These are phyloP conservation scores for Chunga burmeisteri DNA, from an alignment of 2,113 vertebrate species.

Conservation along the genomic window DNA sequence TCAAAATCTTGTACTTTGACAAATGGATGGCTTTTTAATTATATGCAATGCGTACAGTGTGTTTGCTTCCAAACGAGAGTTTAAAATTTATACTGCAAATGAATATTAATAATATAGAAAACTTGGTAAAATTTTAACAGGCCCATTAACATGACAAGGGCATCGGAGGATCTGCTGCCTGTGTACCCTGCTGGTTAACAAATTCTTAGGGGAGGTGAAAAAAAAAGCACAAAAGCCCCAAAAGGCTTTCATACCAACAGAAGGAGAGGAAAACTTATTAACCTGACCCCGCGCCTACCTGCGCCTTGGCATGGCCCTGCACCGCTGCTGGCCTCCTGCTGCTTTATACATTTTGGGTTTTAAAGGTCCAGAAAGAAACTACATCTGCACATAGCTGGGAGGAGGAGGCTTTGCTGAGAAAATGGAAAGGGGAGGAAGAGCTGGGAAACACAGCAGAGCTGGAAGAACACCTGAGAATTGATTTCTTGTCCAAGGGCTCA, in stretches of 20 bases:
- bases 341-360: neutral
- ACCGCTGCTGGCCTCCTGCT: neutral
- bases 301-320: too few relatives aligned
- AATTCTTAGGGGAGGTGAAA: neutral
- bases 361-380: neutral
- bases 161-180: neutral
- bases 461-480: neutral
- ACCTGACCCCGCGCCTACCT: neutral
- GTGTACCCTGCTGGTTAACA: neutral
- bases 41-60: neutral
- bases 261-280: neutral
- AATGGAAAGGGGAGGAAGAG: neutral
- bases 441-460: accelerated
- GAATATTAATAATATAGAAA: neutral
- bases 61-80: neutral
- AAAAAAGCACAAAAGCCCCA: accelerated
- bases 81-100: neutral
- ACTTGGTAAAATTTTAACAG: neutral
- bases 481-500: neutral
- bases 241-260: neutral
- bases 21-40: neutral
- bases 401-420: neutral
- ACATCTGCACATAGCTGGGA: neutral
- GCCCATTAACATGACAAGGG: neutral
- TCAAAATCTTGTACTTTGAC: neutral